Percentiles rank a stretch among this genome's conserved stretches.
Evolutionary conservation across 1,140 invertebrate species (phyloP).

Genomic region (Drosophila albomicans): DNA sequence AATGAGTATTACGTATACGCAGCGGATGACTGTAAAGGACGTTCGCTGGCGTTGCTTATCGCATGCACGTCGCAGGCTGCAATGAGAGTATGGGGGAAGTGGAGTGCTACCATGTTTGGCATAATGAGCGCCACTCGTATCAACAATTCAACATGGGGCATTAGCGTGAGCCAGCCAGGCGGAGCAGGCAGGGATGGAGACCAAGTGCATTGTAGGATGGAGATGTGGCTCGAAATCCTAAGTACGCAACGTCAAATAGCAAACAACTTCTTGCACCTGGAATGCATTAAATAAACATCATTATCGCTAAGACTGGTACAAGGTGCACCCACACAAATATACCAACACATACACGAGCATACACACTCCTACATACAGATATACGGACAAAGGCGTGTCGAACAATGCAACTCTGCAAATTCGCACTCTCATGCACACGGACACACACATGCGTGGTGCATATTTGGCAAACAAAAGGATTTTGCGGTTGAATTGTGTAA

Average conservation of each 20-base stretch:
- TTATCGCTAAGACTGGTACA: conserved; percentile 75
- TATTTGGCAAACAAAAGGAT: conserved; percentile 77
- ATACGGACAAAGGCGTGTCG: conserved; percentile 14
- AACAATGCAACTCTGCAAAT: conserved; percentile 52
- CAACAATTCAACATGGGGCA: conserved; percentile 20
- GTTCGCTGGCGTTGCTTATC: conserved; percentile 63
- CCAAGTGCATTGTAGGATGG: conserved; percentile 13
- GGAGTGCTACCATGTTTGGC: conserved; percentile 68
- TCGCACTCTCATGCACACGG: conserved; percentile 14
- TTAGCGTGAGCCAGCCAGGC: conserved; percentile 29
- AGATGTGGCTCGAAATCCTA: conserved; percentile 57
- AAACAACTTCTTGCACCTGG: conserved; percentile 80
- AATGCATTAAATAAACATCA: conserved; percentile 83
- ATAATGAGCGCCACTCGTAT: conserved; percentile 65
- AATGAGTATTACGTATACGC: conserved; percentile 71
- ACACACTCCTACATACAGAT: conserved; percentile 20
- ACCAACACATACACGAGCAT: conserved; percentile 19
- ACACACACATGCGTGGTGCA: conserved; percentile 30
- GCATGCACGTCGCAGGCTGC: conserved; percentile 73
- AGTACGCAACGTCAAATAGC: conserved; percentile 72
- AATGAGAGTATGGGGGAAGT: conserved; percentile 51
- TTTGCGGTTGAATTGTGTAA: conserved; percentile 72
- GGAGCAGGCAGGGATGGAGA: background rate
- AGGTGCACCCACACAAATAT: conserved; percentile 30
- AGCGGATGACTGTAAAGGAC: conserved; percentile 69